phyloP scores from a whole-genome alignment of 2,888 invertebrate genomes.

The Heterodera filipjevi region DNA sequence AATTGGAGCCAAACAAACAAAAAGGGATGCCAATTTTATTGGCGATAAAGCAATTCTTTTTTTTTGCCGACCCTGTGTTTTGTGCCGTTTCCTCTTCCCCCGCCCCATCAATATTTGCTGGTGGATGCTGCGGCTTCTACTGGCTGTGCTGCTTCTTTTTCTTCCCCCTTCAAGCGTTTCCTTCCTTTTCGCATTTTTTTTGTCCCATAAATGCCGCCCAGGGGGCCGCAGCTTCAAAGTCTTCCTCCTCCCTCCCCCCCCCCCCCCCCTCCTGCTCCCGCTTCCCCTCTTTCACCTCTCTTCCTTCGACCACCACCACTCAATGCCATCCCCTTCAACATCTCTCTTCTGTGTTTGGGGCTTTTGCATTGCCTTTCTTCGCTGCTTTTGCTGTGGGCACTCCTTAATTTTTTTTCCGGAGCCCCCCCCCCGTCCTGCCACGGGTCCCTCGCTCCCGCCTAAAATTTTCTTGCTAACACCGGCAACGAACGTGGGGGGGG shows the following conservation, averaged over 20 bases:
- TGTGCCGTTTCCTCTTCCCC: background rate
- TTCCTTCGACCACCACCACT: background rate
- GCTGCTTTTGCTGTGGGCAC: background rate
- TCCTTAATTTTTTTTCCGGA: background rate
- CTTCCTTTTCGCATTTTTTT: slow-evolving; percentile 5
- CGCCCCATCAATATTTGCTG: background rate
- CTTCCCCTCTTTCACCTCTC: background rate
- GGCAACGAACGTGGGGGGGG: background rate
- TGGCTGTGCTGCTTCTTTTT: background rate
- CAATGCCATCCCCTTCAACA: slow-evolving; percentile 5
- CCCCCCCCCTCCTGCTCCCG: background rate
- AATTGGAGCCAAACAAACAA: background rate
- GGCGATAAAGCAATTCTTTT: background rate
- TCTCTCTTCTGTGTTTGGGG: too few species aligned
- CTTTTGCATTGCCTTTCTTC: background rate
- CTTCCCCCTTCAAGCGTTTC: background rate
- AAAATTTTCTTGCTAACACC: background rate
- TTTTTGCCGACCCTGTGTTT: background rate
- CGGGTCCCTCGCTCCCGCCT: too few species aligned
- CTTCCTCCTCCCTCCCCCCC: background rate
- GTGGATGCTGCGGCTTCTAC: background rate
- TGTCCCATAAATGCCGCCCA: background rate
- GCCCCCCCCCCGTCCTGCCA: background rate
- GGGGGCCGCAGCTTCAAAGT: background rate
- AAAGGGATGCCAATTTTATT: background rate